These are phyloP conservation scores for Caerostris extrusa DNA, from an alignment of 1,140 invertebrate species.

Conservation along the genomic window DNA sequence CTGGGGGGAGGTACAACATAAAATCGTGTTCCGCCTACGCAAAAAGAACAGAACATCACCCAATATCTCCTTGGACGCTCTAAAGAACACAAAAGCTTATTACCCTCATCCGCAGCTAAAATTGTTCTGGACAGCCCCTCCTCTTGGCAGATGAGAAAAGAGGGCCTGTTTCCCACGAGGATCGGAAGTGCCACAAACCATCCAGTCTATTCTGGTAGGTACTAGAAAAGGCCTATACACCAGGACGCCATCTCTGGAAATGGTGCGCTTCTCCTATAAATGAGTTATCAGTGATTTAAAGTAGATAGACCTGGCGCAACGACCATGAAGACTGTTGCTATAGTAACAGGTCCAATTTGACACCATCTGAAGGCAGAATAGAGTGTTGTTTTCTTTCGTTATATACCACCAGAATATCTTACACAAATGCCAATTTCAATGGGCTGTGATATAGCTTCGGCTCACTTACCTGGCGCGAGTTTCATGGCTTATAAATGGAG, in stretches of 20 bases:
- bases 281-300: constrained; percentile 55
- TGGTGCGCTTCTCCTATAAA: constrained; percentile 4
- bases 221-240: background rate
- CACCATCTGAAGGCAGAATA: constrained; percentile 15
- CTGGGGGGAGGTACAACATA: background rate
- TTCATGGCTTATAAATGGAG: constrained; percentile 9
- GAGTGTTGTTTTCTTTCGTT: background rate
- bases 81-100: constrained; percentile 42
- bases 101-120: background rate
- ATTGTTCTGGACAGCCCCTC: constrained; percentile 6
- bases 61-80: background rate
- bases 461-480: constrained; percentile 13
- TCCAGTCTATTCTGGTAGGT: constrained; percentile 17
- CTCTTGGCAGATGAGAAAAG: background rate
- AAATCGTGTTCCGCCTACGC: background rate
- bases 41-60: background rate
- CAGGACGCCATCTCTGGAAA: background rate
- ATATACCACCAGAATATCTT: constrained; percentile 13
- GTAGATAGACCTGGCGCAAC: background rate
- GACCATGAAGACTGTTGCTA: constrained; percentile 8
- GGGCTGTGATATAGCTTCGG: constrained; percentile 2
- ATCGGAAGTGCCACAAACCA: background rate
- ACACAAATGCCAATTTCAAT: constrained; percentile 11
- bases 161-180: background rate
- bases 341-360: constrained; percentile 55